phyloP scores from a whole-genome alignment of 2,888 invertebrate species.

The Listrodromus nycthemerus region DNA sequence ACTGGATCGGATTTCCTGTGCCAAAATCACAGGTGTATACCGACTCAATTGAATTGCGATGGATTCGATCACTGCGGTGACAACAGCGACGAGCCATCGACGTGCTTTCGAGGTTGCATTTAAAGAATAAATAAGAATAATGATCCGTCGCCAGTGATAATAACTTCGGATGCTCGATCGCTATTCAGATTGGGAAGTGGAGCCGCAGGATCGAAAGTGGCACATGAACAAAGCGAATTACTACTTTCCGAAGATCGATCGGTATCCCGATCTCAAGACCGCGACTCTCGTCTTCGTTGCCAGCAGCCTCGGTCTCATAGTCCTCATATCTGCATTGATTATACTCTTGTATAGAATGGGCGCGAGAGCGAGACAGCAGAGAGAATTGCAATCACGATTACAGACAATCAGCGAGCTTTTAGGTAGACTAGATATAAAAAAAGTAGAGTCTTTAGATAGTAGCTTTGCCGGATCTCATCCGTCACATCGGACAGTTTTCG shows the following conservation, averaged over 20 bases:
- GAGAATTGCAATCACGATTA: slow-evolving; percentile 88
- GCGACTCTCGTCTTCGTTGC: slow-evolving; percentile 88
- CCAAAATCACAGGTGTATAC: slow-evolving; percentile 90
- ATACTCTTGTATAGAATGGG: slow-evolving; percentile 88
- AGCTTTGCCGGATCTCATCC: slow-evolving; percentile 63
- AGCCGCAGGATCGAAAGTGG: slow-evolving; percentile 87
- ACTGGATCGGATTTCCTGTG: slow-evolving; percentile 89
- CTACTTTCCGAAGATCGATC: slow-evolving; percentile 89
- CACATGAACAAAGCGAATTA: slow-evolving; percentile 90
- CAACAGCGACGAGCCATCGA: slow-evolving; percentile 88
- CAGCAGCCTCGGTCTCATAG: slow-evolving; percentile 87
- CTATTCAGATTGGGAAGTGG: slow-evolving; percentile 85
- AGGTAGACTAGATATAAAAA: slow-evolving; percentile 83
- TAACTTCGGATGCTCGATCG: slow-evolving; percentile 6
- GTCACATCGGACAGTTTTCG: slow-evolving; percentile 77
- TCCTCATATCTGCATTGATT: slow-evolving; percentile 88
- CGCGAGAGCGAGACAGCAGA: slow-evolving; percentile 87
- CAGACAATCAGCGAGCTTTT: slow-evolving; percentile 89
- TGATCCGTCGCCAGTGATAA: background rate
- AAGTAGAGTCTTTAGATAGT: slow-evolving; percentile 8
- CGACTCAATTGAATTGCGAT: slow-evolving; percentile 89
- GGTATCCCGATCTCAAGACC: slow-evolving; percentile 88
- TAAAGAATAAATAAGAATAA: background rate
- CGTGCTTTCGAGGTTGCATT: slow-evolving; percentile 85
- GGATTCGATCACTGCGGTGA: slow-evolving; percentile 92